These are phyloP conservation scores for Calephelis perditalis DNA, from an alignment of 2,888 invertebrate species.

Conservation along the genomic window DNA sequence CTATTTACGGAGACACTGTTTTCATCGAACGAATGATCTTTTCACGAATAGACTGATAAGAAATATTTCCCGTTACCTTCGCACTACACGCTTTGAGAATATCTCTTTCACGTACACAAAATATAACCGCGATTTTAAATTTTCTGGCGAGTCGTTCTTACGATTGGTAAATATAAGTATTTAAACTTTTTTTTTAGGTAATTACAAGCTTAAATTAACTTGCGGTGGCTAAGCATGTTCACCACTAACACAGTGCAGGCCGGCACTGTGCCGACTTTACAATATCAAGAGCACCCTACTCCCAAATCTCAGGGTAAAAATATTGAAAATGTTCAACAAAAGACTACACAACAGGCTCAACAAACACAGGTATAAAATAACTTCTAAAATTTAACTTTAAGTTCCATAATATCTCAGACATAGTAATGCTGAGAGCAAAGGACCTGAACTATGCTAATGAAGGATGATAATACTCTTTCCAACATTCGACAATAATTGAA, in stretches of 20 bases:
- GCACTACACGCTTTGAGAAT: conserved; percentile 66
- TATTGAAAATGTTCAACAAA: conserved; percentile 80
- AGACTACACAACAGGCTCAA: conserved; percentile 73
- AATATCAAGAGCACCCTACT: conserved; percentile 82
- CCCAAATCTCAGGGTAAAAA: conserved; percentile 80
- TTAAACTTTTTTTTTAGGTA: conserved; percentile 10
- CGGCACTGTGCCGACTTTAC: conserved; percentile 80
- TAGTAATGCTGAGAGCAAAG: not conserved
- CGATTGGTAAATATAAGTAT: conserved; percentile 3
- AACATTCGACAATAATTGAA: too few species aligned
- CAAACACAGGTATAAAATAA: conserved; percentile 38
- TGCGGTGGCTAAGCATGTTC: conserved; percentile 60
- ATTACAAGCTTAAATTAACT: conserved; percentile 1
- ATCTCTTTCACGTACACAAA: conserved; percentile 55
- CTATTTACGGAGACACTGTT: conserved; percentile 69
- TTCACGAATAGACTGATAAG: conserved; percentile 73
- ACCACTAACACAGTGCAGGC: conserved; percentile 80
- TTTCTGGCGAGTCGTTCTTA: conserved; percentile 8
- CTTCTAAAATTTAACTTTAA: not conserved
- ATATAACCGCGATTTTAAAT: conserved; percentile 64
- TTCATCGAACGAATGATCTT: conserved; percentile 70
- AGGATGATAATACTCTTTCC: too few species aligned
- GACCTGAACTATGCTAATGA: conserved; percentile 14
- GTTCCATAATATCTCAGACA: too few species aligned
- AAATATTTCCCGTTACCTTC: conserved; percentile 74